A percentile compares a stretch with the other conserved stretches of the same genome.
phyloP scores from a whole-genome alignment of 1,140 invertebrate species.

The Nasonia longicornis region DNA sequence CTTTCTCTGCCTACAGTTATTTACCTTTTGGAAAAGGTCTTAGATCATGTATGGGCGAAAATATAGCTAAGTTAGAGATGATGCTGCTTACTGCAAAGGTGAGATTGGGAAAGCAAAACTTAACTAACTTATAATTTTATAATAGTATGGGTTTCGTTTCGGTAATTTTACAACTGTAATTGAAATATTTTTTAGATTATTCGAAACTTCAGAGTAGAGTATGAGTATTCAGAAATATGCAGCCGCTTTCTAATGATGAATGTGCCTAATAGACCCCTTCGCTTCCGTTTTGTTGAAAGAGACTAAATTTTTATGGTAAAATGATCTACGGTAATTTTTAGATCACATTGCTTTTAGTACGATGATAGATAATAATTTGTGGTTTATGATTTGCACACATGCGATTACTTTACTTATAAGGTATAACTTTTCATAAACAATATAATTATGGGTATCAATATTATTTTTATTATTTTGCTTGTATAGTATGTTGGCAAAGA shows the following conservation, averaged over 20 bases:
- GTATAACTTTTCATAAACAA: too few relatives aligned
- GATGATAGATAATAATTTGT: too few relatives aligned
- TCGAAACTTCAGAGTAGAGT: constrained; percentile 73
- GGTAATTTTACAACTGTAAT: background rate
- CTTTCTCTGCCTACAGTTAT: constrained; percentile 69
- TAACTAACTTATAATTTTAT: background rate
- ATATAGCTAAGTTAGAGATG: constrained; percentile 72
- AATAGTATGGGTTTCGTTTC: background rate
- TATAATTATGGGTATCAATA: too few relatives aligned
- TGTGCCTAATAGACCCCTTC: constrained; percentile 72
- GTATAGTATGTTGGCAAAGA: too few relatives aligned
- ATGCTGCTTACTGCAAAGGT: constrained; percentile 72
- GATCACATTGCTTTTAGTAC: too few relatives aligned
- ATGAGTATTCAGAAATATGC: constrained; percentile 75
- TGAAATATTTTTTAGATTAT: constrained; percentile 65
- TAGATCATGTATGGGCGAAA: constrained; percentile 73
- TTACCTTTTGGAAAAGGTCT: constrained; percentile 74
- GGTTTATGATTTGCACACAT: too few relatives aligned
- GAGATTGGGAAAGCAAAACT: constrained; percentile 31
- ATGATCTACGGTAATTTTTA: too few relatives aligned
- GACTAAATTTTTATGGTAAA: constrained; percentile 50
- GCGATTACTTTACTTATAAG: too few relatives aligned
- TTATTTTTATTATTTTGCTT: too few relatives aligned
- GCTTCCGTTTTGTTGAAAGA: constrained; percentile 75
- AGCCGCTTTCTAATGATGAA: constrained; percentile 71